Evolutionary conservation across 1,140 invertebrate genomes (phyloP).

Genomic region (Dendroctonus ponderosae): DNA sequence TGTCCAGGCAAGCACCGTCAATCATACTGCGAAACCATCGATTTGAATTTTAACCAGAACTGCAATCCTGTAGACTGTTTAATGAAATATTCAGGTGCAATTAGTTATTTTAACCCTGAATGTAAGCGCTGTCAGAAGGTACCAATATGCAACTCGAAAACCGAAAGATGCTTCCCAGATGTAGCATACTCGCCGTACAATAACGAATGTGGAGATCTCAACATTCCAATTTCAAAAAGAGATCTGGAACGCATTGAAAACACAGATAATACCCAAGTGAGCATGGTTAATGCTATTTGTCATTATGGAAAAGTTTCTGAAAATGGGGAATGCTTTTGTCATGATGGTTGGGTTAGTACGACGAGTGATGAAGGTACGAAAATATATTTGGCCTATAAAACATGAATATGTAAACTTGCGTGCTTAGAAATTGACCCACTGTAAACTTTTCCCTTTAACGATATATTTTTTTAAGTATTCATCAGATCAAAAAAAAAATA

Average conservation of each 20-base stretch:
- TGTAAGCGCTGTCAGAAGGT: slow-evolving; percentile 29
- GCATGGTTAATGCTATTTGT: slow-evolving; percentile 29
- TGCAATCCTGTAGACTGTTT: slow-evolving; percentile 38
- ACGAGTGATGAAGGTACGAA: slow-evolving; percentile 31
- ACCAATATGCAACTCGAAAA: slow-evolving; percentile 26
- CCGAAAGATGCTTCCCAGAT: slow-evolving; percentile 20
- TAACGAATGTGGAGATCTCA: slow-evolving; percentile 34
- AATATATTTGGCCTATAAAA: too few relatives aligned
- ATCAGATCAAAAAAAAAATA: too few relatives aligned
- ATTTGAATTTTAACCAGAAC: slow-evolving; percentile 27
- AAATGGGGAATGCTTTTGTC: slow-evolving; percentile 29
- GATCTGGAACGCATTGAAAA: slow-evolving; percentile 27
- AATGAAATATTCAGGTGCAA: slow-evolving; percentile 34
- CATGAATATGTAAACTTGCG: too few relatives aligned
- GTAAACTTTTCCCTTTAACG: too few relatives aligned
- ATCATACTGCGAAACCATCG: slow-evolving; percentile 22
- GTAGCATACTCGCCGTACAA: slow-evolving; percentile 28
- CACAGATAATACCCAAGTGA: background rate
- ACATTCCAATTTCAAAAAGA: slow-evolving; percentile 15
- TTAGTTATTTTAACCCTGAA: slow-evolving; percentile 31
- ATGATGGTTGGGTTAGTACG: slow-evolving; percentile 25
- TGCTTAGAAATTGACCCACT: too few relatives aligned
- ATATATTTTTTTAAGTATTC: too few relatives aligned
- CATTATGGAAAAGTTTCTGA: slow-evolving; percentile 30
- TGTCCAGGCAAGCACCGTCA: slow-evolving; percentile 4